Conservation (phyloP, 2,113 vertebrate species). For the Artemisiospiza belli region DNA sequence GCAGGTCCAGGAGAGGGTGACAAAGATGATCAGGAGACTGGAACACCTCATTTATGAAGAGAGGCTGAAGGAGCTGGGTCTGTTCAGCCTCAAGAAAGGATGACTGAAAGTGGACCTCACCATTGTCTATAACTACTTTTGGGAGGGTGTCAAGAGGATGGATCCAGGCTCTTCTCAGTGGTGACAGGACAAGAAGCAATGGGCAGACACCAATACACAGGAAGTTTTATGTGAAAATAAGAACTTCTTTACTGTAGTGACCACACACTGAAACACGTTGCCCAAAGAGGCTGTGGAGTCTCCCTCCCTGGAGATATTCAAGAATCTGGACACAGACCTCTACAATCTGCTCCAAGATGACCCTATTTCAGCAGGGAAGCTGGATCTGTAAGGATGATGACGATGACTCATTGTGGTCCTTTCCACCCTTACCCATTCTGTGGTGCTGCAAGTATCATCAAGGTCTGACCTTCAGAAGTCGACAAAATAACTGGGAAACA, state of each 20-base stretch:
- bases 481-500: not conserved
- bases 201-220: not conserved
- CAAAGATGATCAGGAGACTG: not conserved
- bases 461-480: not conserved
- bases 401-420: not conserved
- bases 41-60: not conserved
- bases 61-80: not conserved
- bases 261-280: rapidly evolving
- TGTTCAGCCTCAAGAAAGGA: not conserved
- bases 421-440: not conserved
- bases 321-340: not conserved
- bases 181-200: not conserved
- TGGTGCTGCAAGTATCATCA: not conserved
- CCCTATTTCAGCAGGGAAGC: not conserved
- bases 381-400: not conserved
- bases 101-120: rapidly evolving
- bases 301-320: not conserved
- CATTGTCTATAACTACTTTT: not conserved
- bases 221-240: not conserved
- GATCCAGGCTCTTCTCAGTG: not conserved
- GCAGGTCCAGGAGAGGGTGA: no score
- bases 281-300: not conserved
- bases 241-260: not conserved
- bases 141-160: not conserved
- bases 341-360: not conserved